These are phyloP conservation scores for Hymenopus coronatus DNA, from an alignment of 2,888 invertebrate species.

Conservation along the genomic window DNA sequence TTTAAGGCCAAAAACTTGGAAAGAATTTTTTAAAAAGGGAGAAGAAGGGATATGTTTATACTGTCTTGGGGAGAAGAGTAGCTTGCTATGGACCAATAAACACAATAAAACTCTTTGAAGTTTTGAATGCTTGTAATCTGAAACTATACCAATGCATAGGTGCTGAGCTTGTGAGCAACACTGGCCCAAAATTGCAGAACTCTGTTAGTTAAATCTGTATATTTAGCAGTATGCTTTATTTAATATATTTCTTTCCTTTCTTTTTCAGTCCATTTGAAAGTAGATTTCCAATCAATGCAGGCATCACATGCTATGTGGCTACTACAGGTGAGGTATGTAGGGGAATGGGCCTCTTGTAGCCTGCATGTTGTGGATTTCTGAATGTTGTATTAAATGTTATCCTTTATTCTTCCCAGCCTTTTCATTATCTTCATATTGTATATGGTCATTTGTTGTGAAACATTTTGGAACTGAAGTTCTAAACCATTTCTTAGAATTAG, in stretches of 20 bases:
- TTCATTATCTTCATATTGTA: background rate
- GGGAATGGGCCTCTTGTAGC: slow-evolving; percentile 20
- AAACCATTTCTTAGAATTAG: background rate
- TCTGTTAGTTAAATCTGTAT: background rate
- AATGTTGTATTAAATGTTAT: background rate
- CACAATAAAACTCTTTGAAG: too few species aligned
- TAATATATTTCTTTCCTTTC: background rate
- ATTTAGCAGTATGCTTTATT: background rate
- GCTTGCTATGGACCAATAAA: too few species aligned
- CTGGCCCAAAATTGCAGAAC: too few species aligned
- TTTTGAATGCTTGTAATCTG: too few species aligned
- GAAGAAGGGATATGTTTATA: too few species aligned
- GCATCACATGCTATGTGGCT: slow-evolving; percentile 92
- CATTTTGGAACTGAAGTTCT: background rate
- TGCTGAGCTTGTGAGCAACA: background rate
- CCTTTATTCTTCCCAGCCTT: background rate
- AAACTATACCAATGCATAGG: background rate
- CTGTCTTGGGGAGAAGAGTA: too few species aligned
- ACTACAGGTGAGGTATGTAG: slow-evolving; percentile 86
- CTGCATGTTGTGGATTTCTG: slow-evolving; percentile 5
- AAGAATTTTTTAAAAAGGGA: too few species aligned
- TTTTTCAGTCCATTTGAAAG: slow-evolving; percentile 78
- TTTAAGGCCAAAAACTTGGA: too few species aligned
- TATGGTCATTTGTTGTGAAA: background rate
- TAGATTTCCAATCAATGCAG: slow-evolving; percentile 91